Conservation (phyloP, 2,888 invertebrate species). For the Halictus ligatus region DNA sequence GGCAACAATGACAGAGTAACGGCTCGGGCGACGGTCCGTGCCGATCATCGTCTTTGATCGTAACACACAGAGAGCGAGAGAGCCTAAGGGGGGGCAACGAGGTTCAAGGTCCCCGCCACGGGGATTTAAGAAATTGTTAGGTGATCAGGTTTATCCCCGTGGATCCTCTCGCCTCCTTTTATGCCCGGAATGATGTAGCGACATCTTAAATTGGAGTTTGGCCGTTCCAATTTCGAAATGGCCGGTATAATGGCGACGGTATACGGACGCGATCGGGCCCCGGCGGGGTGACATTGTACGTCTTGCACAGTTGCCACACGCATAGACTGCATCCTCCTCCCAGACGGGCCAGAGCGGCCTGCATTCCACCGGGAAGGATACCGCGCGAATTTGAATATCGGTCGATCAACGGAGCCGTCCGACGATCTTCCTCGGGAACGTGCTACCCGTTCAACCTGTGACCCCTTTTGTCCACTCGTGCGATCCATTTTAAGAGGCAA, state of each 20-base stretch:
- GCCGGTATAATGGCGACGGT: constrained; percentile 35
- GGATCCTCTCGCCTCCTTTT: constrained; percentile 33
- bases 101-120: constrained; percentile 27
- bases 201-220: constrained; percentile 61
- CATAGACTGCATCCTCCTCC: constrained; percentile 41
- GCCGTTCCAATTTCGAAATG: constrained; percentile 51
- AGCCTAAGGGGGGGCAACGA: constrained; percentile 16
- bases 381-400: constrained; percentile 76
- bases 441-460: constrained; percentile 64
- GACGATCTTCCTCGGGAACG: constrained; percentile 59
- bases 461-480: constrained; percentile 56
- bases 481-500: constrained; percentile 45
- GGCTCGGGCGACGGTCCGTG: constrained; percentile 32
- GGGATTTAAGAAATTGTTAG: constrained; percentile 54
- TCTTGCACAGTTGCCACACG: constrained; percentile 39
- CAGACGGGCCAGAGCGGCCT: constrained; percentile 63
- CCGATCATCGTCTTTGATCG: constrained; percentile 54
- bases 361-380: constrained; percentile 71
- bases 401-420: constrained; percentile 66
- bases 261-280: not conserved
- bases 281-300: constrained; percentile 41
- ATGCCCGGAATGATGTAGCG: constrained; percentile 42
- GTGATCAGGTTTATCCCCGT: constrained; percentile 61
- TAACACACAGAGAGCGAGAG: not conserved
- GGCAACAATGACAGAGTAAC: constrained; percentile 27